These are phyloP conservation scores for Lasioglossum vierecki DNA, from an alignment of 2,888 invertebrate genomes.

Conservation along the genomic window DNA sequence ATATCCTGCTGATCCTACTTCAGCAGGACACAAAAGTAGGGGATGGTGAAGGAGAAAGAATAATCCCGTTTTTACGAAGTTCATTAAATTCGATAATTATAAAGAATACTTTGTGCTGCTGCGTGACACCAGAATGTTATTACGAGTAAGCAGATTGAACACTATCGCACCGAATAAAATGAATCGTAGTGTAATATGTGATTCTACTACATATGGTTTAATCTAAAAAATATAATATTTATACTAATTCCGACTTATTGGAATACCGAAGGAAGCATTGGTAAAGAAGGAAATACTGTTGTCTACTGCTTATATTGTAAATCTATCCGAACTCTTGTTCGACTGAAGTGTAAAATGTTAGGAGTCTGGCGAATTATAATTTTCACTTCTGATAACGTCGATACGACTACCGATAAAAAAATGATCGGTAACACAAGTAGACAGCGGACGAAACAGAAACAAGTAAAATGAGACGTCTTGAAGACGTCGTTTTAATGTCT, in stretches of 20 bases:
- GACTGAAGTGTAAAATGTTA: constrained; percentile 47
- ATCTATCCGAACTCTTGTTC: constrained; percentile 61
- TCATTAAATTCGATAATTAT: neutral
- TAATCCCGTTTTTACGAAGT: neutral
- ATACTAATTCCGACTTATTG: constrained; percentile 18
- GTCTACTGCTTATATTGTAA: constrained; percentile 60
- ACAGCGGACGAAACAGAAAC: too few species aligned
- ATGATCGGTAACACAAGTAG: neutral
- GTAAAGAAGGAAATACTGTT: constrained; percentile 25
- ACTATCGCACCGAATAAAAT: constrained; percentile 12
- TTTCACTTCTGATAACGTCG: constrained; percentile 31
- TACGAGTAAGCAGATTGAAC: constrained; percentile 21
- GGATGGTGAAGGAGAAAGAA: constrained; percentile 11
- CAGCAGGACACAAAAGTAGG: too few species aligned
- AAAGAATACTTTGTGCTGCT: constrained; percentile 5
- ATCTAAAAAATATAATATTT: constrained; percentile 20
- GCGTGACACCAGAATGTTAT: constrained; percentile 8
- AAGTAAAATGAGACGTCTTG: too few species aligned
- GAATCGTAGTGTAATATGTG: constrained; percentile 16
- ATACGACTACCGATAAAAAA: neutral
- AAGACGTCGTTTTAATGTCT: too few species aligned
- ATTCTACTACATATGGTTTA: neutral
- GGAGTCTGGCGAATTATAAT: constrained; percentile 28
- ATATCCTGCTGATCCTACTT: too few species aligned
- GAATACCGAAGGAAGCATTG: constrained; percentile 7